phyloP scores from a whole-genome alignment of 2,113 vertebrate genomes.

The Origma solitaria region DNA sequence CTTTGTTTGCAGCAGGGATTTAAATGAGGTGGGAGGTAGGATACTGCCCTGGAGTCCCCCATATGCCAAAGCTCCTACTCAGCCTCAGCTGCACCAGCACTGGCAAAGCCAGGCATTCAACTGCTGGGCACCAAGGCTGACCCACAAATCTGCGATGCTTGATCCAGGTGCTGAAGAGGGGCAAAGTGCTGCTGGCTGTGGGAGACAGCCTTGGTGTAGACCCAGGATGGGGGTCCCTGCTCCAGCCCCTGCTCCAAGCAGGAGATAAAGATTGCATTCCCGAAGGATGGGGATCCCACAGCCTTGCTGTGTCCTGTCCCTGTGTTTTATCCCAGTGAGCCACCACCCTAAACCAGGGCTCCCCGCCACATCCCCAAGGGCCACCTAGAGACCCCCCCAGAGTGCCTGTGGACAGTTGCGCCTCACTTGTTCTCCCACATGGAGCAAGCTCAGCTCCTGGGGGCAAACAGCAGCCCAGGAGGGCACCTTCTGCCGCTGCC shows the following conservation, averaged over 20 bases:
- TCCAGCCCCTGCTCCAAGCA: neutral
- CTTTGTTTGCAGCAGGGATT: slow-evolving; percentile 11
- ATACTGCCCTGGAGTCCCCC: rapidly evolving
- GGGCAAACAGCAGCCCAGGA: neutral
- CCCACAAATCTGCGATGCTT: neutral
- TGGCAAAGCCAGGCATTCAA: neutral
- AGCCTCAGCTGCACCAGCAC: neutral
- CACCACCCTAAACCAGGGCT: neutral
- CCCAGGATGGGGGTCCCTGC: neutral
- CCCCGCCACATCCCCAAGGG: rapidly evolving
- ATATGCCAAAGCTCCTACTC: neutral
- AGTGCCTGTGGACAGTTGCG: rapidly evolving
- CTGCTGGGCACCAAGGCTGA: neutral
- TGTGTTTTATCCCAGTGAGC: neutral
- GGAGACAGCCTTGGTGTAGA: neutral
- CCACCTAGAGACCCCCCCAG: neutral
- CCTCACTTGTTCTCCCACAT: rapidly evolving
- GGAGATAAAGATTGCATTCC: neutral
- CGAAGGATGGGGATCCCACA: neutral
- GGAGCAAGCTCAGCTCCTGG: neutral
- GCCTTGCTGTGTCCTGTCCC: neutral
- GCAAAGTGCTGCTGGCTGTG: neutral
- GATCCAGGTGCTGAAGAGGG: neutral
- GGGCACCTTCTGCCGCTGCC: neutral
- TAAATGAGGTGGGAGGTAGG: neutral